These are phyloP conservation scores for Oryzias sinensis DNA, from an alignment of 2,797 vertebrate genomes.

Conservation along the genomic window DNA sequence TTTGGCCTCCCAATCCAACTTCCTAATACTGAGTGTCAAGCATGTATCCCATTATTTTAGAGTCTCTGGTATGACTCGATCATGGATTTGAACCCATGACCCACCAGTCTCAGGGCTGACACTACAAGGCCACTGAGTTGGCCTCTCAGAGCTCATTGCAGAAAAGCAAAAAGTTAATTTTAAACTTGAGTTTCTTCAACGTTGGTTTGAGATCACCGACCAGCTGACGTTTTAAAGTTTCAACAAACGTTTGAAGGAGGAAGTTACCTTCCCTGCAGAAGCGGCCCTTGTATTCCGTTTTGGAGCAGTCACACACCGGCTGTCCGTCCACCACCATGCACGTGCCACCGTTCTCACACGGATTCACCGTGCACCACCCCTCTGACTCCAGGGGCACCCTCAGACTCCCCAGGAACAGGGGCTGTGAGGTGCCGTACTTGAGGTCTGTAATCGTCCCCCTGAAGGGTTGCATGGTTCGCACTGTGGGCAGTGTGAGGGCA, in stretches of 20 bases:
- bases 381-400: conserved; percentile 88
- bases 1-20: too few relatives aligned
- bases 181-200: too few relatives aligned
- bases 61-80: too few relatives aligned
- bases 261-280: conserved; percentile 95
- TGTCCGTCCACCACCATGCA: conserved; percentile 90
- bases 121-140: too few relatives aligned
- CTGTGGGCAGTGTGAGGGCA: conserved; percentile 88
- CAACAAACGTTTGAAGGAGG: background rate
- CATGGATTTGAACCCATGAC: too few relatives aligned
- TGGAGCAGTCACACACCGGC: conserved; percentile 92
- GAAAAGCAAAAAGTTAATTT: too few relatives aligned
- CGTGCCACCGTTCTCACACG: conserved; percentile 93
- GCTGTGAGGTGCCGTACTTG: conserved; percentile 89
- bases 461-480: conserved; percentile 85
- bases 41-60: too few relatives aligned
- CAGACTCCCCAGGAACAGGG: conserved; percentile 89
- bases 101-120: too few relatives aligned
- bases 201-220: background rate
- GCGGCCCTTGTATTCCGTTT: conserved; percentile 90
- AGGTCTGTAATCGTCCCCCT: conserved; percentile 92
- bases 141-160: too few relatives aligned
- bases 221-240: background rate
- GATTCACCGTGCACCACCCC: conserved; percentile 89
- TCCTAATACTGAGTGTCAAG: too few relatives aligned